Percentiles rank a stretch among this genome's conserved stretches.
These are phyloP conservation scores for cattle (Bos taurus) DNA, from an alignment of 2,113 vertebrate species.

Conservation along the genomic window ARS-UCD2.0 NC_037331.1:112422001-112422500, in stretches of 20 bases:
- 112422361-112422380: background rate
- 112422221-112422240: background rate
- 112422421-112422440: background rate
- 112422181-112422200: background rate
- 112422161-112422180: background rate
- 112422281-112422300: background rate
- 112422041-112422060: background rate
- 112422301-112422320: background rate
- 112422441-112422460: background rate
- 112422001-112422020: background rate
- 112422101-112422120: background rate
- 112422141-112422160: background rate
- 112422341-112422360: background rate
- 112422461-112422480: background rate
- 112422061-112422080: background rate
- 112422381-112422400: background rate
- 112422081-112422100: background rate
- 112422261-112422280: background rate
- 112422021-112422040: background rate
- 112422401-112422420: background rate
- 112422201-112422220: background rate
- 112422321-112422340: background rate
- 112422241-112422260: background rate
- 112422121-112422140: background rate
- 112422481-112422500: background rate